phyloP scores from a whole-genome alignment of 2,113 vertebrate species.

The Promerops cafer region DNA sequence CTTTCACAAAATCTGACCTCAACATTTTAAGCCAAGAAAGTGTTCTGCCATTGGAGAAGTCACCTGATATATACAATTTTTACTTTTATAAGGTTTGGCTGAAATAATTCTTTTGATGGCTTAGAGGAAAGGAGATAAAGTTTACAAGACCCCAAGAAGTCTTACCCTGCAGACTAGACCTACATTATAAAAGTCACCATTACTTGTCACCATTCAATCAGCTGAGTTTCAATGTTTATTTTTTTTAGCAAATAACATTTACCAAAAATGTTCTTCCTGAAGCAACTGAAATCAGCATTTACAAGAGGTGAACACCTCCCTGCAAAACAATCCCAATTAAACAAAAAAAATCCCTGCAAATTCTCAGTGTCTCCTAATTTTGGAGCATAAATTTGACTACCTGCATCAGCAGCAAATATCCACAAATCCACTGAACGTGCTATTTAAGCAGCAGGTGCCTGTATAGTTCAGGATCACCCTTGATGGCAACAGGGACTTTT shows the following conservation, averaged over 20 bases:
- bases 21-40: not conserved
- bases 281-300: not conserved
- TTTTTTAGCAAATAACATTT: not conserved
- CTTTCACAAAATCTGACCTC: not conserved
- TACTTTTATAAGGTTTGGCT: not conserved
- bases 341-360: not conserved
- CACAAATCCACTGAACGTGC: accelerated
- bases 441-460: not conserved
- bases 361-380: not conserved
- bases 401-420: not conserved
- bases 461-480: not conserved
- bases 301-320: not conserved
- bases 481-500: not conserved
- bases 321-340: not conserved
- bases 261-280: not conserved
- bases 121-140: not conserved
- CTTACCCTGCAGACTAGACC: not conserved
- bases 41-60: not conserved
- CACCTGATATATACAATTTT: not conserved
- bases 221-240: not conserved
- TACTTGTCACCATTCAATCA: not conserved
- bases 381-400: not conserved
- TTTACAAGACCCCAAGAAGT: not conserved
- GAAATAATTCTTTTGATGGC: not conserved
- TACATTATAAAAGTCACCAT: not conserved